Conservation (phyloP, 2,113 vertebrate species). For the Accipiter virgatus region DNA sequence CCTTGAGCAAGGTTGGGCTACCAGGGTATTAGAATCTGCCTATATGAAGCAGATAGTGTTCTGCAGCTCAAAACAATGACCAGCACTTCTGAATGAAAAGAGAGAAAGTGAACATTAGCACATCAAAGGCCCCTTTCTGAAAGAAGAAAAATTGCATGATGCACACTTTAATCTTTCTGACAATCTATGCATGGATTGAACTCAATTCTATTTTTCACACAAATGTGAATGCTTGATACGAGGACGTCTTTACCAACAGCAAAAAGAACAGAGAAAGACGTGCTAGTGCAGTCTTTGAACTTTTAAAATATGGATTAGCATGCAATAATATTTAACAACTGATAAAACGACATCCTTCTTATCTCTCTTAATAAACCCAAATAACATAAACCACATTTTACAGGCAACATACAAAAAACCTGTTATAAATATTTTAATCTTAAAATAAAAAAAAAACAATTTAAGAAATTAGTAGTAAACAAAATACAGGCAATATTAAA, state of each 20-base stretch:
- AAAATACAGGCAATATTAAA: background rate
- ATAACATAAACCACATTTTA: slow-evolving; percentile 5
- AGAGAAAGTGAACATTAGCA: slow-evolving; percentile 84
- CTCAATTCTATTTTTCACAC: slow-evolving; percentile 86
- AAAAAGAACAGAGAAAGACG: slow-evolving; percentile 63
- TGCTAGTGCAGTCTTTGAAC: slow-evolving; percentile 81
- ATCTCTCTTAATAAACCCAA: slow-evolving; percentile 63
- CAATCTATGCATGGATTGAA: slow-evolving; percentile 82
- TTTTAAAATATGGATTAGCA: slow-evolving; percentile 82
- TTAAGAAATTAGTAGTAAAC: background rate
- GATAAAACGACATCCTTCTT: slow-evolving; percentile 60
- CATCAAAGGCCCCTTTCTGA: slow-evolving; percentile 88
- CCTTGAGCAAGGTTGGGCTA: slow-evolving; percentile 59
- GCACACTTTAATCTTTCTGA: slow-evolving; percentile 89
- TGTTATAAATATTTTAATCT: background rate
- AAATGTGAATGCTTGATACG: slow-evolving; percentile 85
- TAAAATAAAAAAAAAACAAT: background rate
- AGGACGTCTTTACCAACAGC: slow-evolving; percentile 83
- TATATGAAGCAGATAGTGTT: slow-evolving; percentile 59
- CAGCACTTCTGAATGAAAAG: slow-evolving; percentile 82
- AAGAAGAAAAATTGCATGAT: slow-evolving; percentile 80
- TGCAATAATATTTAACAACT: slow-evolving; percentile 82
- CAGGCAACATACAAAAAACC: background rate
- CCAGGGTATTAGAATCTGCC: slow-evolving; percentile 39
- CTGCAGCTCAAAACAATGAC: slow-evolving; percentile 75